Evolutionary conservation across 2,888 invertebrate species (phyloP), one percentile per base, ranked within the genome.

Genomic region (Campaea margaritaria): DNA sequence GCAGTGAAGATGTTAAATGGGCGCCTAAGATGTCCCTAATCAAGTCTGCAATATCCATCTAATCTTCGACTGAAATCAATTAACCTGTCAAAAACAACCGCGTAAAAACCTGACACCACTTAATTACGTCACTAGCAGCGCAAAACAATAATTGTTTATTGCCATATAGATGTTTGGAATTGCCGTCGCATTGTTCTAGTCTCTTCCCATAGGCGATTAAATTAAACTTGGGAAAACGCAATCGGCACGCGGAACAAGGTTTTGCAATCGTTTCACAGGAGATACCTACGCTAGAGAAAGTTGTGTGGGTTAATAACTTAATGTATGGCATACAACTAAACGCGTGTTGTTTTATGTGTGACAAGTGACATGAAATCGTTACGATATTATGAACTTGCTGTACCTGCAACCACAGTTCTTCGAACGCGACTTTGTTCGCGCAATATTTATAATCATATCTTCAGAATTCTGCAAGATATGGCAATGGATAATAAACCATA

Each of bases 211-310:
- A 46, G 27, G 21, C 43, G 48, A 48, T 56, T 51, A 36, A 49
- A 36, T 54, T 48, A 47, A 44, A 53, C 53, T 46, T 53, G 56
- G 49, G 53, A 57, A 57, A 53, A 14, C 3, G 27, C 0, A 39
- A 38, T 34, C 48, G 44, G 39, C 45, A 62, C 50, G 49, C 67
- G 70, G 69, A 70, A 72, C 63, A 58, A 50, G 56, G 52, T 45
- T 68, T 67, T 63, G 62, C 57, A 68, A 65, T 59, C 52, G 11
- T 45, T 55, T 31, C 44, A 34, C n/a, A 44, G 52, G 39, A 58
- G 48, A 34, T n/a, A n/a, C n/a, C 65, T 67, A n/a, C 56, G 66
- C 46, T 48, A 64, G 55, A 36, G 70, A 70, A 68, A 68, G 68
- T 62, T 58, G 28, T 10, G n/a, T 16, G 44, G 13, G 53, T 47